phyloP scores from a whole-genome alignment of 1,140 invertebrate genomes.

The Heliconius melpomene region DNA sequence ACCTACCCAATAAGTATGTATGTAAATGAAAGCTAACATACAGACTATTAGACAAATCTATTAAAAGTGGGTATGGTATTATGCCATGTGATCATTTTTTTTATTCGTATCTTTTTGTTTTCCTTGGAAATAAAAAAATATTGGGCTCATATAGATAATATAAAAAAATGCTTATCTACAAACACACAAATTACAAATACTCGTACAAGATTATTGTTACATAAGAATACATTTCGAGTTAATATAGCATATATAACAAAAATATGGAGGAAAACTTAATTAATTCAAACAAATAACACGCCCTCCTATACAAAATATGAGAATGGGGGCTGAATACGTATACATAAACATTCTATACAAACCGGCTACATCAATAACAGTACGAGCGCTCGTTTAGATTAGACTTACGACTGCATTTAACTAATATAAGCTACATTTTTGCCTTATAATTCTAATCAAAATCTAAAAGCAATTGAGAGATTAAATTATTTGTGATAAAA shows the following conservation, averaged over 20 bases:
- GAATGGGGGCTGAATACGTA: constrained; percentile 56
- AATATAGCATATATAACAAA: constrained; percentile 37
- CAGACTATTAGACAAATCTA: not conserved
- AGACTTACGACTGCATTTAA: constrained; percentile 59
- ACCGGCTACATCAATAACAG: constrained; percentile 63
- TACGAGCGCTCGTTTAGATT: constrained; percentile 56
- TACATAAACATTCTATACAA: constrained; percentile 54
- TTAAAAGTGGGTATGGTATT: not conserved
- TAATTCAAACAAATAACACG: constrained; percentile 67
- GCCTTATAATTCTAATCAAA: constrained; percentile 12
- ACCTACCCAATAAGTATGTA: too few relatives aligned
- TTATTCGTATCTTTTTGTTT: not conserved
- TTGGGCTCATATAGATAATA: not conserved
- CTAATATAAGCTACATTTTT: constrained; percentile 33
- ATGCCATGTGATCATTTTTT: not conserved
- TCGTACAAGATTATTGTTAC: constrained; percentile 10
- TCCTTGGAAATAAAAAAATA: not conserved
- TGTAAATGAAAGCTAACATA: too few relatives aligned
- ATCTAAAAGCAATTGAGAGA: not conserved
- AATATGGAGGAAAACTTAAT: constrained; percentile 60
- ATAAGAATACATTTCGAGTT: constrained; percentile 20
- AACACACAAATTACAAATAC: too few relatives aligned
- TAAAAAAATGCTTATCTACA: not conserved
- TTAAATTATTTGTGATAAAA: not conserved
- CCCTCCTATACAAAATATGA: constrained; percentile 62